These are phyloP conservation scores for Oconnorella tubifera DNA, from an alignment of 2,888 invertebrate genomes.

Conservation along the genomic window DNA sequence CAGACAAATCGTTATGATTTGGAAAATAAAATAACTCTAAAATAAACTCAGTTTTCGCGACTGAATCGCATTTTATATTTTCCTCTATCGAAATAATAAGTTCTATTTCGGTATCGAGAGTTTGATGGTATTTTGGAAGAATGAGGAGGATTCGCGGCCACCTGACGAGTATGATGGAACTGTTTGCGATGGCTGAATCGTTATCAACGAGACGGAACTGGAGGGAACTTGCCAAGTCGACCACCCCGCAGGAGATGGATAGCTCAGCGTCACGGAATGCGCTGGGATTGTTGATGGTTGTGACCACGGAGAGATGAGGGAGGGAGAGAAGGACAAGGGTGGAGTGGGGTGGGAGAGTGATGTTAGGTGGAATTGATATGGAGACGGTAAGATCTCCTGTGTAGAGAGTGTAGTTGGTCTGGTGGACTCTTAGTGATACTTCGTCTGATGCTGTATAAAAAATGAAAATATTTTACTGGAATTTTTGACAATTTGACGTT, in stretches of 20 bases:
- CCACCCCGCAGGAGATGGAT: conserved; percentile 42
- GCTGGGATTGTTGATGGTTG: conserved; percentile 30
- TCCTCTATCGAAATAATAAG: background rate
- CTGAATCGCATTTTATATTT: background rate
- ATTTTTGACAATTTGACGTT: too few relatives aligned
- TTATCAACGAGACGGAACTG: conserved; percentile 37
- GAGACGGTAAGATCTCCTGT: conserved; percentile 42
- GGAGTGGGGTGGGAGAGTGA: conserved; percentile 31
- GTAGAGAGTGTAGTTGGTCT: conserved; percentile 42
- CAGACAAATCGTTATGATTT: background rate
- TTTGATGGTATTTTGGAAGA: conserved; percentile 3
- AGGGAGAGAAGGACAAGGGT: conserved; percentile 36
- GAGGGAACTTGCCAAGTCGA: conserved; percentile 46
- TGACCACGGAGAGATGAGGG: conserved; percentile 32
- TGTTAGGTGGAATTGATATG: conserved; percentile 42
- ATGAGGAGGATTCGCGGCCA: conserved; percentile 14
- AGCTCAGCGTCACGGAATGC: conserved; percentile 37
- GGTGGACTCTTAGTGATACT: too few relatives aligned
- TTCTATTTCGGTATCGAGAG: background rate
- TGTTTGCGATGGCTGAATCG: conserved; percentile 16
- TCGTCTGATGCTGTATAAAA: too few relatives aligned
- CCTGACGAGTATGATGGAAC: background rate
- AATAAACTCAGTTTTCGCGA: background rate
- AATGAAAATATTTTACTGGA: too few relatives aligned
- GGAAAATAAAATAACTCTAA: background rate